Percentiles rank a stretch among this genome's conserved stretches.
Conservation (phyloP, 2,888 invertebrate species). For the Diarsia rubi region DNA sequence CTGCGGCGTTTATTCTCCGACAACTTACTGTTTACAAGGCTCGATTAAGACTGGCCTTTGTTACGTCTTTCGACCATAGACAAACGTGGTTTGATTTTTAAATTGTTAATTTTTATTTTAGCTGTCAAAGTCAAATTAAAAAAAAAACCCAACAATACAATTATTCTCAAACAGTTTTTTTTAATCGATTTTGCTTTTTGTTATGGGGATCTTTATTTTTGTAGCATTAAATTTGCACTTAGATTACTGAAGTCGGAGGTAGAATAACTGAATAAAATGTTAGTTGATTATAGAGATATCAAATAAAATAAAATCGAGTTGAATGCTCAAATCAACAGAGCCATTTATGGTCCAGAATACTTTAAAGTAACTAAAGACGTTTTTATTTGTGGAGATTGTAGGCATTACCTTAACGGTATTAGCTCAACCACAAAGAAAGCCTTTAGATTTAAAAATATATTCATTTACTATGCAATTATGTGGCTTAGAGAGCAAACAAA, state of each 20-base stretch:
- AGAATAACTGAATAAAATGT: background rate
- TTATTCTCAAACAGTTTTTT: background rate
- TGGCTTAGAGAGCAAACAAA: background rate
- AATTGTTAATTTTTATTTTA: background rate
- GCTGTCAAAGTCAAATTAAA: conserved; percentile 1
- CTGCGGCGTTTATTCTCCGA: conserved; percentile 32
- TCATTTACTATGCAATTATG: background rate
- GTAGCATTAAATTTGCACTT: background rate
- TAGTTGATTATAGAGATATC: background rate
- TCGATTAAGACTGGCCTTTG: background rate
- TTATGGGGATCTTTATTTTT: background rate
- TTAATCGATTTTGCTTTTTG: background rate
- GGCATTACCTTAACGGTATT: background rate
- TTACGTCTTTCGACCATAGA: conserved; percentile 18
- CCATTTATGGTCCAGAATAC: background rate
- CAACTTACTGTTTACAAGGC: background rate
- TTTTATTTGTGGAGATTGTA: background rate
- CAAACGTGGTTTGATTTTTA: conserved; percentile 20
- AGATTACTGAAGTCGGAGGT: background rate
- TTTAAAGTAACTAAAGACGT: background rate
- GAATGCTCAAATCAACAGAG: background rate
- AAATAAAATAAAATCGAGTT: background rate
- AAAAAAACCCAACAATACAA: background rate
- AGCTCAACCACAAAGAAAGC: background rate
- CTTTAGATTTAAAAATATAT: background rate